Percentiles rank a stretch among this genome's conserved stretches.
These are phyloP conservation scores for Apostichopus japonicus DNA, from an alignment of 35 echinoderm and acorn worm species.

Conservation along the genomic window DNA sequence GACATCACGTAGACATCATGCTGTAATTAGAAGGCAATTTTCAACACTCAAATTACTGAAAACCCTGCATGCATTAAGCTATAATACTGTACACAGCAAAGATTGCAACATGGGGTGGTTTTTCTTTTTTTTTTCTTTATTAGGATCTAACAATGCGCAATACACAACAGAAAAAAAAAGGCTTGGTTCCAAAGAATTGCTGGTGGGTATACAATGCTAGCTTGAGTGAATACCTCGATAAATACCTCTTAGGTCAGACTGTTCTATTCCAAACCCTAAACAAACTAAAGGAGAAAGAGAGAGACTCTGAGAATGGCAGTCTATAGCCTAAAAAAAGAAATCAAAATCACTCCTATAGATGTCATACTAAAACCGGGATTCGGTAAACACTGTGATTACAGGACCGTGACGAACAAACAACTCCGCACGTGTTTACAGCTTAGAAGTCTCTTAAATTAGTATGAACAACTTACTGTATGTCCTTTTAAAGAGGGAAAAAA, in stretches of 20 bases:
- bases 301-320: neutral
- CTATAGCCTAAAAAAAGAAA: neutral
- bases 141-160: neutral
- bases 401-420: slow-evolving; percentile 37
- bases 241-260: neutral
- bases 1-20: no score
- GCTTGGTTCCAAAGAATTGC: slow-evolving; percentile 18
- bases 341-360: neutral
- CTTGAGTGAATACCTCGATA: neutral
- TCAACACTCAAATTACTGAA: no score
- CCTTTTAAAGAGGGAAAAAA: no score
- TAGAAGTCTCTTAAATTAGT: no score
- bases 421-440: neutral
- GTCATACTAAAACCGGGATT: neutral
- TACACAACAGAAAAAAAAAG: neutral
- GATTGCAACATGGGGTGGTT: no score
- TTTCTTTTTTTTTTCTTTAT: no score
- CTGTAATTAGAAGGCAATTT: no score
- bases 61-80: no score
- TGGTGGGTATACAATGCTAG: neutral
- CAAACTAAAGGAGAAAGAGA: neutral
- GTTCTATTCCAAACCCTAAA: neutral
- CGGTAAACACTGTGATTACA: neutral
- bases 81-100: no score
- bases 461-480: no score